Percentiles rank a stretch among this genome's conserved stretches.
Conservation (phyloP, 2,797 vertebrate genomes). For the Dipus sagitta region DNA sequence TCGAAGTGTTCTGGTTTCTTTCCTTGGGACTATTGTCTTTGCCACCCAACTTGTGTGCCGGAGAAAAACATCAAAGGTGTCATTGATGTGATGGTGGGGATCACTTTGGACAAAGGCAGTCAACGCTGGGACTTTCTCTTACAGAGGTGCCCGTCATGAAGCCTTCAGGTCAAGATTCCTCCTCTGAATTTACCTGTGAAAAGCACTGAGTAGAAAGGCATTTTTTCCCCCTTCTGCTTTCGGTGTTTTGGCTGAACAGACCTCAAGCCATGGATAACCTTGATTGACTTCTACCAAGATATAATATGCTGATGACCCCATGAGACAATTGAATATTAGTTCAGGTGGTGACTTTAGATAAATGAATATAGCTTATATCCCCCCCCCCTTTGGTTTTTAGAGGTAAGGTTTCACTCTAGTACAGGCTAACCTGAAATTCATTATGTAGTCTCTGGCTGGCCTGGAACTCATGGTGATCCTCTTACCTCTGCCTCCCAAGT, state of each 20-base stretch:
- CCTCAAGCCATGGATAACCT: neutral
- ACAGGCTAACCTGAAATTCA: too few relatives aligned
- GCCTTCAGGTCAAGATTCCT: neutral
- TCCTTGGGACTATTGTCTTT: neutral
- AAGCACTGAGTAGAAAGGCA: neutral
- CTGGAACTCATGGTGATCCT: too few relatives aligned
- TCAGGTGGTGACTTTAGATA: neutral
- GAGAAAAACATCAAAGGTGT: neutral
- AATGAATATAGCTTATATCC: neutral
- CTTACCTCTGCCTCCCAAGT: too few relatives aligned
- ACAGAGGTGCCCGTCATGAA: neutral
- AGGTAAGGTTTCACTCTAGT: too few relatives aligned
- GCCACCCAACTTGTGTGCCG: neutral
- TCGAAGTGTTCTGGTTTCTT: neutral
- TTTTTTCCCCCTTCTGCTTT: constrained; percentile 5
- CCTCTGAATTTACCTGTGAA: neutral
- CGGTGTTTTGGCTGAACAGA: neutral
- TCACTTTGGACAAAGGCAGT: neutral
- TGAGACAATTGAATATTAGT: neutral
- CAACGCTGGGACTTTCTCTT: neutral
- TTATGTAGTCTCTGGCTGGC: too few relatives aligned
- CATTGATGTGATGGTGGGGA: neutral
- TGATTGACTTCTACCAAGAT: constrained; percentile 23
- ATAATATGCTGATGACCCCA: neutral
- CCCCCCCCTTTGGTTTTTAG: too few relatives aligned